These are phyloP conservation scores for Acromyrmex echinatior DNA, from an alignment of 1,140 invertebrate species.

Conservation along the genomic window DNA sequence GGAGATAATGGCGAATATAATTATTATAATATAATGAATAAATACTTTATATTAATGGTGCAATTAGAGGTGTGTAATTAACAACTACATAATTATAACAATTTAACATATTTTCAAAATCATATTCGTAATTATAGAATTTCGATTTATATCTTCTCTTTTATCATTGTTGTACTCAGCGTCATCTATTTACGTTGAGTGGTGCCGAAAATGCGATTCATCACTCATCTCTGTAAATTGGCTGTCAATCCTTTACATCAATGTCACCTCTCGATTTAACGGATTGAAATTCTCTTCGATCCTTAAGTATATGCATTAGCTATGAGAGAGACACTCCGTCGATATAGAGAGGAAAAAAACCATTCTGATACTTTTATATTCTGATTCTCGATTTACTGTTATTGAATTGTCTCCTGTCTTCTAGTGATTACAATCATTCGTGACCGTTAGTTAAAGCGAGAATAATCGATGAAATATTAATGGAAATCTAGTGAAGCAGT, in stretches of 20 bases:
- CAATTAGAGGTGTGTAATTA: conserved; percentile 31
- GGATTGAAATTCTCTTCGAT: background rate
- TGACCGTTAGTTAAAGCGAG: background rate
- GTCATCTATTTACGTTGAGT: background rate
- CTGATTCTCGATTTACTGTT: background rate
- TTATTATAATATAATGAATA: conserved; percentile 10
- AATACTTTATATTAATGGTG: background rate
- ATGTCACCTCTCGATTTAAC: conserved; percentile 9
- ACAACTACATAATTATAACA: conserved; percentile 2
- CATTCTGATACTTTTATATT: conserved; percentile 6
- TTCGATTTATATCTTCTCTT: conserved; percentile 23
- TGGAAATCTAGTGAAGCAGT: background rate
- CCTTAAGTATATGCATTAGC: conserved; percentile 34
- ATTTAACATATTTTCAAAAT: background rate
- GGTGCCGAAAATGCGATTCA: conserved; percentile 26
- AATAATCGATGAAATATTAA: conserved; percentile 21
- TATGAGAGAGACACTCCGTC: background rate
- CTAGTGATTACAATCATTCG: background rate
- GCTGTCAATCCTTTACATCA: conserved; percentile 39
- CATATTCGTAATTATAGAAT: conserved; percentile 6
- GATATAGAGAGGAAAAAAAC: background rate
- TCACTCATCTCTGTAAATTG: conserved; percentile 39
- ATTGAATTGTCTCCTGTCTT: background rate
- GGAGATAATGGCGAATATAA: conserved; percentile 26
- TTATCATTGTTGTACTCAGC: conserved; percentile 16